Base-by-base conservation (phyloP, 2,888 invertebrate species). In the Hirtodrosophila trivittata region DNA sequence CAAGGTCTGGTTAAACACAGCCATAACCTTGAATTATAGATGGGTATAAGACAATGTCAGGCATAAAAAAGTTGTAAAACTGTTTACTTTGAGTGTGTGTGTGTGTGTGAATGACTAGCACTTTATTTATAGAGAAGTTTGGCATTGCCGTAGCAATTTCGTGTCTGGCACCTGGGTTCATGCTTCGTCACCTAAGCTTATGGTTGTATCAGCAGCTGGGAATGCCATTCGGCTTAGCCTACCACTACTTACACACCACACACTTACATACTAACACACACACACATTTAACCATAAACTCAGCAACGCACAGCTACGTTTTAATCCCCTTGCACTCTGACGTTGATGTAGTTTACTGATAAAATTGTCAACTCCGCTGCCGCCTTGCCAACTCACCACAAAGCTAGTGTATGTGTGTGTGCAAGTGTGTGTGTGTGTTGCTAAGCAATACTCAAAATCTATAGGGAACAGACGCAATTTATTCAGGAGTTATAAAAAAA, bases 261-360 rank as follows among this genome's bases (percentile, higher is more conserved):
- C 41, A 14, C 16, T 25, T 12, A 39, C 18, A 14, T 21, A 32
- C 33, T 8, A 35, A 9, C 12, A 13, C 21, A 26, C n/a, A 38
- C 30, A 51, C 10, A 14, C 21, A 18, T 39, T 9, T 16, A 25
- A 35, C 54, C 6, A 43, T 16, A 45, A 14, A 18, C 16, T 12
- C 16, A 26, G 6, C 2, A 39, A 18, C 41, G 35, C 42, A 39
- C 33, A 42, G 8, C 18, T n/a, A n/a, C 14, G 9, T 1, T 6
- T 32, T 49, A 21, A 21, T 26, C 25, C 9, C 25, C n/a, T 10
- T 9, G 21, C 28, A 14, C 14, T 26, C 16, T 60, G 66, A 57
- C 58, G 71, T 66, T 51, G 55, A 69, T 56, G 46, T 82, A 69
- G 72, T 66, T 82, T 38, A 35, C 56, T 66, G 72, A 82, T 82